Percentiles rank a stretch among this genome's conserved stretches.
phyloP scores from a whole-genome alignment of 2,113 vertebrate species.

The Ophiodon elongatus region DNA sequence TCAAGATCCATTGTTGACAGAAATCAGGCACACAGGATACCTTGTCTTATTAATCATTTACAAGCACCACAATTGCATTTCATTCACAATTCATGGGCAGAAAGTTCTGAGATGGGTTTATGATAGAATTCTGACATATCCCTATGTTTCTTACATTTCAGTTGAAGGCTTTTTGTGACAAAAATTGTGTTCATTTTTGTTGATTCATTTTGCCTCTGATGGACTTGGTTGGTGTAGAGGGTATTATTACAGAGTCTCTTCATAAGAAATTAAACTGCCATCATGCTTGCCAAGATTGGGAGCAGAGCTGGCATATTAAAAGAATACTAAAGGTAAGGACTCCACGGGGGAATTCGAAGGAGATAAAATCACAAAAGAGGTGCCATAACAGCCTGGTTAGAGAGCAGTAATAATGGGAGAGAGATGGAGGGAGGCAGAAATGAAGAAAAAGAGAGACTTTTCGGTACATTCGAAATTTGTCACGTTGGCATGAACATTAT shows the following conservation, averaged over 20 bases:
- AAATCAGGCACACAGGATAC: neutral
- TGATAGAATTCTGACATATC: conserved; percentile 1
- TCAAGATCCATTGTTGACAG: neutral
- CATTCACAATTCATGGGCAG: neutral
- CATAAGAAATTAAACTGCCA: conserved; percentile 72
- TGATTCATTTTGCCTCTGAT: conserved; percentile 24
- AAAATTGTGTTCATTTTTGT: neutral
- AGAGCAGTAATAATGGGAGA: conserved; percentile 53
- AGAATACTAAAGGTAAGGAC: conserved; percentile 78
- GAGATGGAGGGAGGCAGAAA: conserved; percentile 23
- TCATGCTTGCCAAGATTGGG: conserved; percentile 60
- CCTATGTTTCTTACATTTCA: conserved; percentile 15
- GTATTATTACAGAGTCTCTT: conserved; percentile 67
- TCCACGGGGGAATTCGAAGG: conserved; percentile 68
- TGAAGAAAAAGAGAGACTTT: neutral
- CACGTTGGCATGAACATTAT: conserved; percentile 18
- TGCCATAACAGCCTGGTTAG: conserved; percentile 64
- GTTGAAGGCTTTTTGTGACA: conserved; percentile 11
- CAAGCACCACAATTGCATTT: neutral
- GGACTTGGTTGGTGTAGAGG: conserved; percentile 24
- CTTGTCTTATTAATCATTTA: neutral
- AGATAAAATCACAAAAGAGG: conserved; percentile 71
- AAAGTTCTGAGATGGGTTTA: neutral
- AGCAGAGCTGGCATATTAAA: conserved; percentile 78
- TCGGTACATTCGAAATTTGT: conserved; percentile 46